Percentiles rank a stretch among this genome's conserved stretches.
Conservation (phyloP, 2,888 invertebrate species). For the Drosophila flavopinicola region DNA sequence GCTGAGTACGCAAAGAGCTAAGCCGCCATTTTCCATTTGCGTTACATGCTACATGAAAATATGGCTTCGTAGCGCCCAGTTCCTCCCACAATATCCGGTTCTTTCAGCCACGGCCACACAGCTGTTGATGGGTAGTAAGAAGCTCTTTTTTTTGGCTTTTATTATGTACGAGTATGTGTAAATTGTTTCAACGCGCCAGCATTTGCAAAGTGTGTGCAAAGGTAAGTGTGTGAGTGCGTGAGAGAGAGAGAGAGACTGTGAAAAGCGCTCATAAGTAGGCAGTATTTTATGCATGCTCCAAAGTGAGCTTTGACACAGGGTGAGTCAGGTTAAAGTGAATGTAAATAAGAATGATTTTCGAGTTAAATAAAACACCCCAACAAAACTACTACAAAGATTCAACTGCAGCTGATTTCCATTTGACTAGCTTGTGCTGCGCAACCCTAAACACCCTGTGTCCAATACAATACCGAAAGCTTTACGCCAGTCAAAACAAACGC, state of each 20-base stretch:
- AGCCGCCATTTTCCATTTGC: conserved; percentile 60
- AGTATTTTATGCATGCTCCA: conserved; percentile 3
- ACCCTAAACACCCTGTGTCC: conserved; percentile 42
- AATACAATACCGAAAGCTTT: conserved; percentile 36
- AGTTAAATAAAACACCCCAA: neutral
- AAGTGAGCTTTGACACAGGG: conserved; percentile 19
- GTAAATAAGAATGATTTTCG: neutral
- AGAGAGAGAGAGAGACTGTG: conserved; percentile 1
- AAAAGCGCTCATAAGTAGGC: conserved; percentile 19
- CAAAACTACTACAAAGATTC: neutral
- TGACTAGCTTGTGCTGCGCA: neutral
- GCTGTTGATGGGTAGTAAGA: conserved; percentile 41
- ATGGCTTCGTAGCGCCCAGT: conserved; percentile 19
- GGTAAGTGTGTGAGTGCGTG: neutral
- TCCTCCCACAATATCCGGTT: conserved; percentile 32
- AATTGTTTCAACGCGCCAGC: conserved; percentile 15
- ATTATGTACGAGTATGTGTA: conserved; percentile 4
- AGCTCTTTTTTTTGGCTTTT: conserved; percentile 19
- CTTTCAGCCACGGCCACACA: conserved; percentile 30
- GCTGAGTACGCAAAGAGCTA: conserved; percentile 47
- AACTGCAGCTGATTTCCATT: neutral
- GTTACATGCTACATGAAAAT: conserved; percentile 29
- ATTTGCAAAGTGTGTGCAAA: conserved; percentile 7
- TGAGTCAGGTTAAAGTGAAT: conserved; percentile 1
- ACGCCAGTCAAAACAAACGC: conserved; percentile 52